Evolutionary conservation across 1,140 invertebrate species (phyloP).

Genomic region (Drepana arcuata): DNA sequence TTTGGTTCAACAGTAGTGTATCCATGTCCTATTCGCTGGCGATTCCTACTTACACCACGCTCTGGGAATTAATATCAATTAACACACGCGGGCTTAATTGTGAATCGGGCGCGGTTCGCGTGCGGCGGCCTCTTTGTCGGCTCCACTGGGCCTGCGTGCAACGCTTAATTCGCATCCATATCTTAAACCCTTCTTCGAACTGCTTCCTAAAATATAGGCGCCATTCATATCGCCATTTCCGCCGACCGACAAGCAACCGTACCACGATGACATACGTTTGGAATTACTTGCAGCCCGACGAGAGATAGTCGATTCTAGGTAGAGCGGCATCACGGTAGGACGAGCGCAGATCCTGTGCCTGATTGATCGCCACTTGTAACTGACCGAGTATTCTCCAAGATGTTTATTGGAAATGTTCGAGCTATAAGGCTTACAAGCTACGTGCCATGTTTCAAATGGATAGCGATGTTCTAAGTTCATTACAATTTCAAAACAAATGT

Average conservation of each 20-base stretch:
- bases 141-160: constrained; percentile 25
- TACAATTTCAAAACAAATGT: too few species aligned
- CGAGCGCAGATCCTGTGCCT: constrained; percentile 58
- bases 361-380: constrained; percentile 45
- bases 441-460: too few species aligned
- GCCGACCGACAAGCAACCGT: constrained; percentile 29
- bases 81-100: constrained; percentile 67
- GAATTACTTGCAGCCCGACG: constrained; percentile 16
- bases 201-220: constrained; percentile 67
- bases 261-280: constrained; percentile 19
- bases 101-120: constrained; percentile 61
- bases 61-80: constrained; percentile 65
- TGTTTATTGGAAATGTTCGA: too few species aligned
- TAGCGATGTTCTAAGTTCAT: too few species aligned
- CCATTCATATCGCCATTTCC: constrained; percentile 25
- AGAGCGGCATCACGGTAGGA: constrained; percentile 55
- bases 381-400: too few species aligned
- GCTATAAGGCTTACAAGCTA: too few species aligned
- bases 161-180: constrained; percentile 45
- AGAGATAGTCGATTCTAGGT: constrained; percentile 27
- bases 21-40: constrained; percentile 11
- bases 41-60: constrained; percentile 37
- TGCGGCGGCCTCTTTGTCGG: constrained; percentile 65
- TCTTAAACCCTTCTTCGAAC: constrained; percentile 54
- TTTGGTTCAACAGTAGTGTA: background rate